Percentiles rank a stretch among this genome's conserved stretches.
These are phyloP conservation scores for Indri indri DNA, from an alignment of 2,113 vertebrate species.

Conservation along the genomic window DNA sequence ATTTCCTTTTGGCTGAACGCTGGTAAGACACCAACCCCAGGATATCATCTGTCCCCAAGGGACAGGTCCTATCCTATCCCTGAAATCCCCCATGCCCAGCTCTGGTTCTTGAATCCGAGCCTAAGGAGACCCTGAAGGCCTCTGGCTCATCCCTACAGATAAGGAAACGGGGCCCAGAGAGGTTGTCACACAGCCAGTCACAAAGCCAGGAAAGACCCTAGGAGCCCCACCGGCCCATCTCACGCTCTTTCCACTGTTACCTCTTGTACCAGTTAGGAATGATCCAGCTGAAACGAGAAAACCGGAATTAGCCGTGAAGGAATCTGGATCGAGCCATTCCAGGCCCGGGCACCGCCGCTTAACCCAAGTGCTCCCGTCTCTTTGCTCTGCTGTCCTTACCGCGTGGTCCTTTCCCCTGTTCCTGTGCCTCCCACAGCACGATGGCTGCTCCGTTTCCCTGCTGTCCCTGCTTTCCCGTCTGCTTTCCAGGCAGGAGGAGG, in stretches of 20 bases:
- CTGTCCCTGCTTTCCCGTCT: background rate
- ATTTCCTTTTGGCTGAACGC: background rate
- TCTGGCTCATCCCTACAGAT: background rate
- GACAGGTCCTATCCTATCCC: background rate
- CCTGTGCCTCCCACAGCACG: background rate
- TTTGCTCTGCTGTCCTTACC: too few species aligned
- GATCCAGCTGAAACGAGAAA: background rate
- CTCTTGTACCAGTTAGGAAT: too few species aligned
- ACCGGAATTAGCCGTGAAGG: background rate
- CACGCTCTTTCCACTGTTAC: background rate
- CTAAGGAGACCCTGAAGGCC: background rate
- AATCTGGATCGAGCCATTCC: background rate
- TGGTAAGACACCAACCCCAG: background rate
- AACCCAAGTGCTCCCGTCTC: rapidly evolving
- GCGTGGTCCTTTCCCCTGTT: rapidly evolving
- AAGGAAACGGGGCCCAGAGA: background rate
- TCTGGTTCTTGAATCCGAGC: background rate
- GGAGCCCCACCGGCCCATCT: background rate
- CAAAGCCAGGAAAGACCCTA: background rate
- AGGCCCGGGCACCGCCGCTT: rapidly evolving
- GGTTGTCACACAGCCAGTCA: background rate
- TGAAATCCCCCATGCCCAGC: background rate
- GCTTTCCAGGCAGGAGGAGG: background rate
- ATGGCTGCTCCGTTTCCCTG: too few species aligned
- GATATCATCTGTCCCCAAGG: background rate